These are phyloP conservation scores for Indicator indicator DNA, from an alignment of 2,113 vertebrate genomes.

Conservation along the genomic window DNA sequence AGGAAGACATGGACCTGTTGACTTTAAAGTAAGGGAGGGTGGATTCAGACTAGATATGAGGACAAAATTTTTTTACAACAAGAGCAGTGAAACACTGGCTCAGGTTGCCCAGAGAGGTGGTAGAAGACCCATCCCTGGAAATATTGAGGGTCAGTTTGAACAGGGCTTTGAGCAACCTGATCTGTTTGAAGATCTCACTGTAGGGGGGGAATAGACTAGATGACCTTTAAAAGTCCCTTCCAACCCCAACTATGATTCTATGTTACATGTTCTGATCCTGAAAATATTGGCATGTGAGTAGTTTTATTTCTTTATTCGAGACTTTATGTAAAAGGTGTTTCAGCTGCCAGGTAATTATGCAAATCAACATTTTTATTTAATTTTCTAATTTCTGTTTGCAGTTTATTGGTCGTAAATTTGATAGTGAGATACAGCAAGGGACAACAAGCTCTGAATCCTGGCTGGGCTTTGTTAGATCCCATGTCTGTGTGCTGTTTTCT, in stretches of 20 bases:
- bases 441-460: neutral
- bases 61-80: neutral
- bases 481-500: neutral
- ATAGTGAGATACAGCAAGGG: neutral
- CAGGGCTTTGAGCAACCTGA: neutral
- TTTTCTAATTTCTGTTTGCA: neutral
- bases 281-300: neutral
- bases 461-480: neutral
- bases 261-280: neutral
- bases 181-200: neutral
- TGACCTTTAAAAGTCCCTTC: neutral
- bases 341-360: neutral
- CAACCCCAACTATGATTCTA: neutral
- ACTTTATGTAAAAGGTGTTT: neutral
- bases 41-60: neutral
- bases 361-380: neutral
- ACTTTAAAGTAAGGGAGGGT: neutral
- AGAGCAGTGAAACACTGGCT: neutral
- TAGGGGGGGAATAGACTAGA: neutral
- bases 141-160: neutral
- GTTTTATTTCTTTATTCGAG: neutral
- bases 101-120: neutral
- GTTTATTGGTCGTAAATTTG: neutral
- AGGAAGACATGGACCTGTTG: neutral
- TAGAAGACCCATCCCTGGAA: neutral